Percentiles rank a stretch among this genome's conserved stretches.
Evolutionary conservation across 2,113 vertebrate species (phyloP).

Genomic region (Naja naja): DNA sequence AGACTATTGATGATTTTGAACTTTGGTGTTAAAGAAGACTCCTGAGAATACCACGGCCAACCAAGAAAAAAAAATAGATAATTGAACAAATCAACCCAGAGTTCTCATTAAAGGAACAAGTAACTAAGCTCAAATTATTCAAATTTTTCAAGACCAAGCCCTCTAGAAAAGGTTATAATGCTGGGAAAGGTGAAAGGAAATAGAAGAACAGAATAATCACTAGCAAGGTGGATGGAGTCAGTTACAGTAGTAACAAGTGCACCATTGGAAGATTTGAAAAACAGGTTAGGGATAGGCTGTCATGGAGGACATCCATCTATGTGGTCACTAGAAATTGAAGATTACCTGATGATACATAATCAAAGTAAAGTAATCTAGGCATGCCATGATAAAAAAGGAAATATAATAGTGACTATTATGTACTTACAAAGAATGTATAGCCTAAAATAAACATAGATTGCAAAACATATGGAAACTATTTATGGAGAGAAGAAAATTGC

Average conservation of each 20-base stretch:
- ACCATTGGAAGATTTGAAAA: not conserved
- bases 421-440: not conserved
- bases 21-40: not conserved
- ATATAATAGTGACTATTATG: not conserved
- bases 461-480: not conserved
- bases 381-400: not conserved
- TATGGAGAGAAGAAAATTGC: constrained; percentile 2
- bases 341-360: not conserved
- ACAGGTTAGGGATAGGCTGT: not conserved
- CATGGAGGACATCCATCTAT: not conserved
- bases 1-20: not conserved
- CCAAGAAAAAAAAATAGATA: not conserved
- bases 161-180: not conserved
- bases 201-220: not conserved
- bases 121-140: not conserved
- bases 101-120: not conserved
- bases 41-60: not conserved
- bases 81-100: not conserved
- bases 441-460: fast-evolving
- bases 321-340: not conserved
- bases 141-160: not conserved
- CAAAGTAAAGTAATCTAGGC: not conserved
- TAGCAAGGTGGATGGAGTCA: not conserved
- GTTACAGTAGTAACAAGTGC: not conserved
- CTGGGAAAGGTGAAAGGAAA: not conserved